A percentile compares a stretch with the other conserved stretches of the same genome.
phyloP scores from a whole-genome alignment of 2,888 invertebrate genomes.

The Nezara viridula region DNA sequence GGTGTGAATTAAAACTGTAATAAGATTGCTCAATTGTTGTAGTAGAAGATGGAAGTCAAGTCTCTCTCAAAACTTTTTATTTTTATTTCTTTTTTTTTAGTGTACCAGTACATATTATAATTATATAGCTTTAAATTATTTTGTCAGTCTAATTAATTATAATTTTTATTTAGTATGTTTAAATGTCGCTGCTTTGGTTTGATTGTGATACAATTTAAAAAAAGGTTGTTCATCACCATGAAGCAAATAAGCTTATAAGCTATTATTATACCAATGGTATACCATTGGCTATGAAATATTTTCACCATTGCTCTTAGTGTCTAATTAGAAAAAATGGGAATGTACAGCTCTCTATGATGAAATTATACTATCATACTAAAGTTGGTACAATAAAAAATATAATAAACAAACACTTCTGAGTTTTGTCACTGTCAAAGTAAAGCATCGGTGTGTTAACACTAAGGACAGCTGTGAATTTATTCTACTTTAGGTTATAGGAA shows the following conservation, averaged over 20 bases:
- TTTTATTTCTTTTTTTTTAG: neutral
- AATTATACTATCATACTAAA: no score
- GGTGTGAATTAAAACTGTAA: neutral
- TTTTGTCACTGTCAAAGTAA: no score
- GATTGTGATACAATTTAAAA: no score
- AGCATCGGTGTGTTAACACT: neutral
- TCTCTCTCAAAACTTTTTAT: slow-evolving; percentile 12
- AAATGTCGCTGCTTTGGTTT: neutral
- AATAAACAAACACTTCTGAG: no score
- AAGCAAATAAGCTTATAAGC: no score
- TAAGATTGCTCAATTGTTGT: slow-evolving; percentile 42
- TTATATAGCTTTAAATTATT: slow-evolving; percentile 35
- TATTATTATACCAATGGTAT: no score
- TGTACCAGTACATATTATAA: neutral
- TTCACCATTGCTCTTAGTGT: no score
- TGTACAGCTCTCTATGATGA: no score
- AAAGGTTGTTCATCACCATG: no score
- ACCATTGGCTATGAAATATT: no score
- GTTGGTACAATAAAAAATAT: no score
- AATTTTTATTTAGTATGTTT: slow-evolving; percentile 11
- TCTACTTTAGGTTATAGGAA: neutral
- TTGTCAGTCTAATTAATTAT: slow-evolving; percentile 28
- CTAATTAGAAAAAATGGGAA: no score
- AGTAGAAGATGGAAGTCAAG: slow-evolving; percentile 23
- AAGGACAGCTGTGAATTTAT: slow-evolving; percentile 34